phyloP scores from a whole-genome alignment of 2,797 vertebrate genomes.

The Chelmon rostratus region DNA sequence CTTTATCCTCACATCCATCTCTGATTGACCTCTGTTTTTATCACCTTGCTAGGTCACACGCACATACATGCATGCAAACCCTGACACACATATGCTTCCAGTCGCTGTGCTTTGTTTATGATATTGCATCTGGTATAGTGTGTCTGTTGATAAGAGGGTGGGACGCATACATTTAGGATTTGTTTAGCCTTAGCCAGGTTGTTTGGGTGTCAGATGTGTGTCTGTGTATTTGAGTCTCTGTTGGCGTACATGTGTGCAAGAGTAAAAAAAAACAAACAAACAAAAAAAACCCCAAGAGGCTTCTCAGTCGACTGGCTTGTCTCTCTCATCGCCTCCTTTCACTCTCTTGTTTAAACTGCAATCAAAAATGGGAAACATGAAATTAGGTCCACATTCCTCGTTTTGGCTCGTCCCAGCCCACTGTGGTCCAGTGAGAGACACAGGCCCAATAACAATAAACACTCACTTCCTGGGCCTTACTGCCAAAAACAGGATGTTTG shows the following conservation, averaged over 20 bases:
- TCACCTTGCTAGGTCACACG: slow-evolving; percentile 41
- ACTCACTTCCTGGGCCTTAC: slow-evolving; percentile 78
- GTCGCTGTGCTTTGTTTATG: slow-evolving; percentile 55
- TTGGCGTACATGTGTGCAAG: slow-evolving; percentile 23
- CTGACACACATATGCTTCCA: slow-evolving; percentile 20
- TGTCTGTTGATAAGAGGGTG: slow-evolving; percentile 36
- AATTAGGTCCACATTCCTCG: slow-evolving; percentile 83
- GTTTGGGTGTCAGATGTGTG: slow-evolving; percentile 55
- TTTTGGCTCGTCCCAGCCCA: slow-evolving; percentile 68
- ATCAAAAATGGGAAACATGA: slow-evolving; percentile 84
- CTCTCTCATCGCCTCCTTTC: slow-evolving; percentile 56
- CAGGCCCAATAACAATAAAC: slow-evolving; percentile 86
- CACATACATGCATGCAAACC: slow-evolving; percentile 34
- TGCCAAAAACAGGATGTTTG: slow-evolving; percentile 88
- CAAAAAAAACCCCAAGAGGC: not conserved
- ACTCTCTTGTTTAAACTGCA: slow-evolving; percentile 81
- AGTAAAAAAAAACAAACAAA: slow-evolving; percentile 4
- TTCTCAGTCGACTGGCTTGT: slow-evolving; percentile 35
- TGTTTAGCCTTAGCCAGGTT: slow-evolving; percentile 54
- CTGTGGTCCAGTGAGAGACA: slow-evolving; percentile 69
- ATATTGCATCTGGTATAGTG: slow-evolving; percentile 61
- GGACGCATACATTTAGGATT: slow-evolving; percentile 47
- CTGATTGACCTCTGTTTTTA: slow-evolving; percentile 61
- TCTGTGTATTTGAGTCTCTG: slow-evolving; percentile 26
- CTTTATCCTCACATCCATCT: slow-evolving; percentile 59